A percentile compares a stretch with the other conserved stretches of the same genome.
Conservation (phyloP, 2,888 invertebrate species). For the Dynastes hyllus region DNA sequence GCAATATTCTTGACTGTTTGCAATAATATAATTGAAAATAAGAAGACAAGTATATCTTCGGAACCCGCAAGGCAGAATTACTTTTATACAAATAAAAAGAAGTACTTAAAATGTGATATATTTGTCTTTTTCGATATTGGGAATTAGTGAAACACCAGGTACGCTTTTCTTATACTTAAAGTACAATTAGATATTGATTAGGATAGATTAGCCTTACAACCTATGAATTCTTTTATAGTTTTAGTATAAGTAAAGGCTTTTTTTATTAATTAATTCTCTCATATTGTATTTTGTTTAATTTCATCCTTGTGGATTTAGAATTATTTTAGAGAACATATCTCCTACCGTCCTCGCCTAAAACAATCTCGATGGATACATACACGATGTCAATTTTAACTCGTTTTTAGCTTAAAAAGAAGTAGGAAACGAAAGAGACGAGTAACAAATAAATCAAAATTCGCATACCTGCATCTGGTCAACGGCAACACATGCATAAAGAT, state of each 20-base stretch:
- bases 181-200: slow-evolving; percentile 24
- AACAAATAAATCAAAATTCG: slow-evolving; percentile 47
- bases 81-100: slow-evolving; percentile 16
- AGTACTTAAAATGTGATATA: slow-evolving; percentile 13
- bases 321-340: slow-evolving; percentile 45
- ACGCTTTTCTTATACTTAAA: slow-evolving; percentile 19
- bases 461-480: slow-evolving; percentile 38
- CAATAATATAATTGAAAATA: slow-evolving; percentile 15
- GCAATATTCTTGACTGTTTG: slow-evolving; percentile 37
- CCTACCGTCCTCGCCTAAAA: slow-evolving; percentile 36
- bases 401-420: slow-evolving; percentile 47
- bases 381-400: slow-evolving; percentile 44
- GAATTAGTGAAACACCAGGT: background rate
- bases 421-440: slow-evolving; percentile 38
- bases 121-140: slow-evolving; percentile 34
- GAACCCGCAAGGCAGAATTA: slow-evolving; percentile 42
- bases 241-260: slow-evolving; percentile 5
- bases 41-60: slow-evolving; percentile 41
- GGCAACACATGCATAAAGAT: slow-evolving; percentile 46
- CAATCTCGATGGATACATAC: slow-evolving; percentile 11
- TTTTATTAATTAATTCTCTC: background rate
- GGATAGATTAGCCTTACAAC: slow-evolving; percentile 19
- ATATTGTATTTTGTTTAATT: slow-evolving; percentile 10
- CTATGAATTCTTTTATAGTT: background rate
- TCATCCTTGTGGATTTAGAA: background rate